phyloP scores from a whole-genome alignment of 2,113 vertebrate genomes.

The Alligator sinensis region DNA sequence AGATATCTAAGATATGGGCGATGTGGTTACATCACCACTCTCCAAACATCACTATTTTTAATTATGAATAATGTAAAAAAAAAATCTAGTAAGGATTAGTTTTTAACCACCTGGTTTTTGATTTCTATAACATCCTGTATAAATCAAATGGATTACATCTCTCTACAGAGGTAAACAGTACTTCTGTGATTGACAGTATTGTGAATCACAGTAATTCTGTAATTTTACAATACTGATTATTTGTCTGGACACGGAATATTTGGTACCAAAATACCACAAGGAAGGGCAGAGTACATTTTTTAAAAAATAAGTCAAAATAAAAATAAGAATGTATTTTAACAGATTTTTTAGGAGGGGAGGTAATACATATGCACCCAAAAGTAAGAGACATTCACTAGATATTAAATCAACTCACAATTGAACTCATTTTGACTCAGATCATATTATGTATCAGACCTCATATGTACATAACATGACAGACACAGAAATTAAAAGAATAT shows the following conservation, averaged over 20 bases:
- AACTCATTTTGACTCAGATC: background rate
- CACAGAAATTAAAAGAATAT: conserved; percentile 23
- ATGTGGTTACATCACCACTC: background rate
- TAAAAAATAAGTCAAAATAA: background rate
- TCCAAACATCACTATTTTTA: background rate
- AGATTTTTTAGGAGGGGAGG: too few species aligned
- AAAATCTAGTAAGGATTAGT: background rate
- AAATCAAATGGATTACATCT: background rate
- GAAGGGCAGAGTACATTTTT: conserved; percentile 4
- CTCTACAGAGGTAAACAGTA: background rate
- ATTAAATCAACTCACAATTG: conserved; percentile 55
- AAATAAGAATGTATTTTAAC: background rate
- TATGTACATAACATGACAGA: background rate
- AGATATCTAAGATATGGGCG: background rate
- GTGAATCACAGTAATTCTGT: too few species aligned
- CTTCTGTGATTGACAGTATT: background rate
- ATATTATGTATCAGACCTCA: background rate
- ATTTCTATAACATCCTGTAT: background rate
- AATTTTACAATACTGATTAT: background rate
- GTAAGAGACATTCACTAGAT: conserved; percentile 54
- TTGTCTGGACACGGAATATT: background rate
- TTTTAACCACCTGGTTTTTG: background rate
- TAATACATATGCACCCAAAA: conserved; percentile 30
- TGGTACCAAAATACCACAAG: background rate
- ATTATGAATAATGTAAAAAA: background rate